Evolutionary conservation across 2,113 vertebrate genomes (phyloP).

Genomic region (Thomomys bottae): DNA sequence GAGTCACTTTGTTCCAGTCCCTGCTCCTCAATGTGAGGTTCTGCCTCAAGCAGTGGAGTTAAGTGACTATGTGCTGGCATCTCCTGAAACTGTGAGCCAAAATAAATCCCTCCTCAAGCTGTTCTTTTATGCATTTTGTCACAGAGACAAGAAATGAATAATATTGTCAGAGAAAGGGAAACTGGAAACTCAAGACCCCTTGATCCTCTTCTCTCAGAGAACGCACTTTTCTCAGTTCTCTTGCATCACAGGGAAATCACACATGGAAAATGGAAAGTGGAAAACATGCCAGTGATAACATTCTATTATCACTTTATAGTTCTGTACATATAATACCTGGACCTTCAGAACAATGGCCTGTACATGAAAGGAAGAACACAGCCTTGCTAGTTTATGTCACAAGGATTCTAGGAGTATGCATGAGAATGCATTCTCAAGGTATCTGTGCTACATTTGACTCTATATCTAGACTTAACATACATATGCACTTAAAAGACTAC

Average conservation of each 20-base stretch:
- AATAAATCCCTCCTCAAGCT: background rate
- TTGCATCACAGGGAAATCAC: background rate
- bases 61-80: background rate
- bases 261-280: background rate
- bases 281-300: background rate
- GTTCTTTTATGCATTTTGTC: background rate
- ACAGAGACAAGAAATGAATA: background rate
- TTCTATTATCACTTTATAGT: slow-evolving; percentile 4
- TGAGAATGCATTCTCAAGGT: too few relatives aligned
- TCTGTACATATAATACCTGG: background rate
- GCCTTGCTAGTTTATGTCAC: background rate
- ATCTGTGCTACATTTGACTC: too few relatives aligned
- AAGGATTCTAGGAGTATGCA: background rate
- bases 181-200: background rate
- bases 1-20: background rate
- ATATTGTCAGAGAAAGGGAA: background rate
- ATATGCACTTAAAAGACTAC: background rate
- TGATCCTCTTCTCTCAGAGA: background rate
- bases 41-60: too few relatives aligned
- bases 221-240: background rate
- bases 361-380: background rate
- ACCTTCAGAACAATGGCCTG: background rate
- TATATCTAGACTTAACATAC: background rate
- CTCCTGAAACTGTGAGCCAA: background rate
- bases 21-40: background rate